Evolutionary conservation across 1,140 invertebrate genomes (phyloP).

Genomic region (Nomia melanderi): DNA sequence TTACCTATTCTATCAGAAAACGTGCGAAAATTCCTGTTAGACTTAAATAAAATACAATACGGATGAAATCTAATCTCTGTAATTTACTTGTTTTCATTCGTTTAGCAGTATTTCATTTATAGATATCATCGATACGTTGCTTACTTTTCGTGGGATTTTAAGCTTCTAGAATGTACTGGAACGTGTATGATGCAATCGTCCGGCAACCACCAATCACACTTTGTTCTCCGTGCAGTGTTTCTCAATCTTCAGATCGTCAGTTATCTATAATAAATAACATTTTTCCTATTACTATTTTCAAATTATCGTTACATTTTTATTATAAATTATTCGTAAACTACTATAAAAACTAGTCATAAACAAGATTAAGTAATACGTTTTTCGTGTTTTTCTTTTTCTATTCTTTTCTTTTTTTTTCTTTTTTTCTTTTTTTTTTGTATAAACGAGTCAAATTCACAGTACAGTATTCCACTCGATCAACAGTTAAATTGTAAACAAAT

Average conservation of each 20-base stretch:
- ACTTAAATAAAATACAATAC: background rate
- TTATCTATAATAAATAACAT: background rate
- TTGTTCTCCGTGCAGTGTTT: background rate
- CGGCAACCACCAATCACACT: conserved; percentile 1
- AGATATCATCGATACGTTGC: no score
- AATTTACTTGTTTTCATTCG: background rate
- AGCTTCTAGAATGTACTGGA: conserved; percentile 54
- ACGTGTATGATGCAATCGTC: conserved; percentile 49
- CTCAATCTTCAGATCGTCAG: background rate
- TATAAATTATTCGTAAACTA: no score
- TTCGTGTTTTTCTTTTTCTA: no score
- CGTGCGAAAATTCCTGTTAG: background rate
- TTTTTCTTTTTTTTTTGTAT: no score
- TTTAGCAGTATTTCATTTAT: background rate
- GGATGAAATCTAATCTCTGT: background rate
- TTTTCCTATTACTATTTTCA: no score
- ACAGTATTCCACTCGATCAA: no score
- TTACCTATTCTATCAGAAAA: background rate
- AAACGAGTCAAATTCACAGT: no score
- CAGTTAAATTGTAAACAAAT: no score
- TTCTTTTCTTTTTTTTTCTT: no score
- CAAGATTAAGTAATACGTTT: no score
- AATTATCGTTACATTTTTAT: no score
- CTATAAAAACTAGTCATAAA: no score
- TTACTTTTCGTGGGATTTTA: background rate